These are phyloP conservation scores for Idris sp. DNA, from an alignment of 1,140 invertebrate genomes.

Conservation along the genomic window DNA sequence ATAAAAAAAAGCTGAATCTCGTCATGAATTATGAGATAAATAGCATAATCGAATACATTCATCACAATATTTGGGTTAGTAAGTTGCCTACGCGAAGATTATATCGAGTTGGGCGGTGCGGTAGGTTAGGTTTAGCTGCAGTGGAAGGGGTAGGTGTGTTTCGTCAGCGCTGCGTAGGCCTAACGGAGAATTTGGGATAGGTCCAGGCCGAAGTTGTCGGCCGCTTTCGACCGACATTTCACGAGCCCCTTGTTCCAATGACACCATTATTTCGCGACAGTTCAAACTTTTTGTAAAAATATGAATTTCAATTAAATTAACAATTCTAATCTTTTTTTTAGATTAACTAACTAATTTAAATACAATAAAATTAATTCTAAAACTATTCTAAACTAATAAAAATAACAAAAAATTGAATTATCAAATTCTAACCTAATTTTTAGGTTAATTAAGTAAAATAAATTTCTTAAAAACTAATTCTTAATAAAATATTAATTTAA, in stretches of 20 bases:
- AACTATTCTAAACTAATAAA: too few species aligned
- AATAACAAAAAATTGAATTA: too few species aligned
- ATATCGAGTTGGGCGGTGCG: slow-evolving; percentile 66
- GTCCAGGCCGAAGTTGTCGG: slow-evolving; percentile 59
- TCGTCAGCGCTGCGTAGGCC: slow-evolving; percentile 65
- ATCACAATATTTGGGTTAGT: slow-evolving; percentile 65
- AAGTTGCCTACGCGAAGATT: slow-evolving; percentile 64
- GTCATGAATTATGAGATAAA: neutral
- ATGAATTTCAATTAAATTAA: too few species aligned
- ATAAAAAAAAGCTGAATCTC: too few species aligned
- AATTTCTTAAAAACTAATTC: too few species aligned
- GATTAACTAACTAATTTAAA: too few species aligned
- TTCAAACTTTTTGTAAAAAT: neutral
- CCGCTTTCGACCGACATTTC: slow-evolving; percentile 28
- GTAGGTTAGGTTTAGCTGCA: slow-evolving; percentile 74
- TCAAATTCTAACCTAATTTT: too few species aligned
- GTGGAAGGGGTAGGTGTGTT: slow-evolving; percentile 63
- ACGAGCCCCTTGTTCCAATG: slow-evolving; percentile 12
- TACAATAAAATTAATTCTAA: too few species aligned
- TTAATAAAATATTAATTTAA: too few species aligned
- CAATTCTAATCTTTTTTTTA: too few species aligned
- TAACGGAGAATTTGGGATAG: slow-evolving; percentile 75
- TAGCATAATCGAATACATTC: slow-evolving; percentile 20
- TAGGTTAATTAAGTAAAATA: too few species aligned
- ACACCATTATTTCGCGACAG: slow-evolving; percentile 3